phyloP scores from a whole-genome alignment of 2,888 invertebrate genomes.

The Agapostemon virescens region DNA sequence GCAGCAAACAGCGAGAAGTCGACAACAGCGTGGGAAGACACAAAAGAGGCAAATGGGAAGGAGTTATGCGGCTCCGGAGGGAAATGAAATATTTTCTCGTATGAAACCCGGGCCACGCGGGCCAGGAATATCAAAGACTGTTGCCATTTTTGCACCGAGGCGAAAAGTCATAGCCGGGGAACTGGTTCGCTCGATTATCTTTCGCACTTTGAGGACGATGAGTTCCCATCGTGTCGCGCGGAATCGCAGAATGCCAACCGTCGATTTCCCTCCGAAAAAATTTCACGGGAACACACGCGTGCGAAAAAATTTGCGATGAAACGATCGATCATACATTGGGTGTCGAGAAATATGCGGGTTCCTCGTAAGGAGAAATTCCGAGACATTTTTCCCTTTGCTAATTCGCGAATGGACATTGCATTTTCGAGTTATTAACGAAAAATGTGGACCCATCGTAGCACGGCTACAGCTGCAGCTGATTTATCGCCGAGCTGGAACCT shows the following conservation, averaged over 20 bases:
- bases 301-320: no score
- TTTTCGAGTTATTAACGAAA: no score
- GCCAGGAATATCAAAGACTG: constrained; percentile 6
- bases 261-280: not conserved
- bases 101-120: not conserved
- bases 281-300: not conserved
- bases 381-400: no score
- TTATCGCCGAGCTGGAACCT: no score
- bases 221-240: not conserved
- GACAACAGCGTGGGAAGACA: not conserved
- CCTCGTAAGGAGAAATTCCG: no score
- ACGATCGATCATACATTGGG: no score
- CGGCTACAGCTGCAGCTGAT: no score
- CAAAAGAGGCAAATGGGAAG: constrained; percentile 4
- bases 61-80: not conserved
- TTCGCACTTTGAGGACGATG: not conserved
- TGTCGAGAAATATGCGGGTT: no score
- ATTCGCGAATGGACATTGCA: no score
- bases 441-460: no score
- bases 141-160: not conserved
- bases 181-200: constrained; percentile 4
- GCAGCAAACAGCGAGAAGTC: not conserved
- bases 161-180: not conserved
- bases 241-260: not conserved
- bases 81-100: constrained; percentile 13